Evolutionary conservation across 2,888 invertebrate species (phyloP).

Genomic region (Mactromeris polynyma): DNA sequence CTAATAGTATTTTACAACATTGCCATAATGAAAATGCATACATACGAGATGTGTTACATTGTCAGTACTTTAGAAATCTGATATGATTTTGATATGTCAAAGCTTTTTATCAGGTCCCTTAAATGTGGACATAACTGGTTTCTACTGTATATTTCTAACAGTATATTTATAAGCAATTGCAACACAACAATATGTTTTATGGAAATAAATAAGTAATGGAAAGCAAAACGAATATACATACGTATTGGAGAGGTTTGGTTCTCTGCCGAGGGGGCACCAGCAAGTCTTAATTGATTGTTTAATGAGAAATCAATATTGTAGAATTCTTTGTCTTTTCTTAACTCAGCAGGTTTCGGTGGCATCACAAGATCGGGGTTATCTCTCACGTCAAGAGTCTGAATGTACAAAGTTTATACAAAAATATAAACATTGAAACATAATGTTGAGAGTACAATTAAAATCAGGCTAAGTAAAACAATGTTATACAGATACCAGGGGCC

Average conservation of each 20-base stretch:
- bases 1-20: too few species aligned
- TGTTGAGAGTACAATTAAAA: not conserved
- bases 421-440: not conserved
- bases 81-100: too few species aligned
- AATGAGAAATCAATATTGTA: constrained; percentile 99
- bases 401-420: not conserved
- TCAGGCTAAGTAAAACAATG: not conserved
- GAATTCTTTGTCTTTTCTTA: constrained; percentile 91
- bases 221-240: constrained; percentile 56
- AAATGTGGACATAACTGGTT: too few species aligned
- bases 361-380: constrained; percentile 98
- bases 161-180: too few species aligned
- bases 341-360: constrained; percentile 97
- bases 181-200: too few species aligned
- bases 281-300: constrained; percentile 96
- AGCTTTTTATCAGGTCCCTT: too few species aligned
- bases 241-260: constrained; percentile 78
- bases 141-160: too few species aligned
- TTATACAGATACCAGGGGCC: too few species aligned
- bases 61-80: too few species aligned
- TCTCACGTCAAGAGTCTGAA: constrained; percentile 93
- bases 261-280: constrained; percentile 92
- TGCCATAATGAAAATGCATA: too few species aligned
- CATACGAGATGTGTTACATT: too few species aligned
- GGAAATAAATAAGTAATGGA: too few species aligned